Conservation (phyloP, 2,888 invertebrate species). For the Strigamia maritima region DNA sequence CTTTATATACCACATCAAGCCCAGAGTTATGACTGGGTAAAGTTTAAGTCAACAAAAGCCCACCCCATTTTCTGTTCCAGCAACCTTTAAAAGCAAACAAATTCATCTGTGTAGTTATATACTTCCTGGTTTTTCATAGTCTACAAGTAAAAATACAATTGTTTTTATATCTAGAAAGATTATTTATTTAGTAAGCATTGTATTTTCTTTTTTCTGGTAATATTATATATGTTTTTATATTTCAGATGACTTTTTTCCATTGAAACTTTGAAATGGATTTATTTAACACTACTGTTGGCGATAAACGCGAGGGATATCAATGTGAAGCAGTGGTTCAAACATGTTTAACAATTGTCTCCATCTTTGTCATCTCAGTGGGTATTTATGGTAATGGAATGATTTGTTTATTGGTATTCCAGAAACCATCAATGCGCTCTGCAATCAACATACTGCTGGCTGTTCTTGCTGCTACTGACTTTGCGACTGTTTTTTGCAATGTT, state of each 20-base stretch:
- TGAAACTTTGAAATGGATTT: background rate
- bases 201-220: background rate
- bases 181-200: no score
- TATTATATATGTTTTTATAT: background rate
- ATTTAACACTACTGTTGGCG: background rate
- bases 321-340: background rate
- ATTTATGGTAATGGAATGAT: conserved; percentile 46
- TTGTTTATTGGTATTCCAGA: conserved; percentile 48
- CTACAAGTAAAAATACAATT: background rate
- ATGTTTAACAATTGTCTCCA: background rate
- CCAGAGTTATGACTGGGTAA: background rate
- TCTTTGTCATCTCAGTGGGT: background rate
- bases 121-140: background rate
- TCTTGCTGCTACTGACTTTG: conserved; percentile 47
- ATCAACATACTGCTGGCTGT: conserved; percentile 49
- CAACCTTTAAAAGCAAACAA: background rate
- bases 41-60: background rate
- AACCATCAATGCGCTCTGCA: conserved; percentile 49
- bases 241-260: background rate
- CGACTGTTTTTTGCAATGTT: conserved; percentile 46
- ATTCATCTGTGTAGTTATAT: background rate
- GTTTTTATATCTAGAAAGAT: no score
- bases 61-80: background rate
- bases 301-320: background rate
- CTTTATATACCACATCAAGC: background rate